These are phyloP conservation scores for Hydropsyche betteni DNA, from an alignment of 2,888 invertebrate genomes.

Conservation along the genomic window DNA sequence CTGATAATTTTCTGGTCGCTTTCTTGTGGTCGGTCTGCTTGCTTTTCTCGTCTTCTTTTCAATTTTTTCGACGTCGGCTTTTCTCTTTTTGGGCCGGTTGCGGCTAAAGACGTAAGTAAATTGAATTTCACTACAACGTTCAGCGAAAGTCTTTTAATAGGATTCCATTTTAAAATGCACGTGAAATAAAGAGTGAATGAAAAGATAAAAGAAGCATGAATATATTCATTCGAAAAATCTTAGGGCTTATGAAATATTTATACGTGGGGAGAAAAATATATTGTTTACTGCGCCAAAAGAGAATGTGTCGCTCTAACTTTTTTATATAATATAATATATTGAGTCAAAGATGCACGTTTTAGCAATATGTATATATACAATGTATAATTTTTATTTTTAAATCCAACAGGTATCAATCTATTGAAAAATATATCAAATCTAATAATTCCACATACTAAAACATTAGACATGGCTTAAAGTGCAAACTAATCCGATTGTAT, in stretches of 20 bases:
- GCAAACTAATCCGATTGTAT: too few relatives aligned
- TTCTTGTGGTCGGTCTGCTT: not conserved
- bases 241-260: conserved; percentile 21
- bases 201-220: conserved; percentile 16
- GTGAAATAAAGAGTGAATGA: conserved; percentile 3
- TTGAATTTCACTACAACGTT: conserved; percentile 1
- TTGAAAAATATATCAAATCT: too few relatives aligned
- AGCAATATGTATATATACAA: too few relatives aligned
- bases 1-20: not conserved
- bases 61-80: not conserved
- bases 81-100: not conserved
- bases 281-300: not conserved
- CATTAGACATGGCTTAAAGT: too few relatives aligned
- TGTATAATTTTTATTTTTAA: too few relatives aligned
- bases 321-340: too few relatives aligned
- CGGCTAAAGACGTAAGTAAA: conserved; percentile 1
- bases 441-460: too few relatives aligned
- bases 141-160: conserved; percentile 11
- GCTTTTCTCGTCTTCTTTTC: not conserved
- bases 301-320: too few relatives aligned
- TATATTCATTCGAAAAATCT: conserved; percentile 25
- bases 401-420: too few relatives aligned
- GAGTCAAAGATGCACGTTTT: too few relatives aligned
- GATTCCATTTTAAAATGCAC: conserved; percentile 16
- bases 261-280: conserved; percentile 12